Evolutionary conservation across 2,113 vertebrate species (phyloP).

Genomic region (Zonotrichia leucophrys): DNA sequence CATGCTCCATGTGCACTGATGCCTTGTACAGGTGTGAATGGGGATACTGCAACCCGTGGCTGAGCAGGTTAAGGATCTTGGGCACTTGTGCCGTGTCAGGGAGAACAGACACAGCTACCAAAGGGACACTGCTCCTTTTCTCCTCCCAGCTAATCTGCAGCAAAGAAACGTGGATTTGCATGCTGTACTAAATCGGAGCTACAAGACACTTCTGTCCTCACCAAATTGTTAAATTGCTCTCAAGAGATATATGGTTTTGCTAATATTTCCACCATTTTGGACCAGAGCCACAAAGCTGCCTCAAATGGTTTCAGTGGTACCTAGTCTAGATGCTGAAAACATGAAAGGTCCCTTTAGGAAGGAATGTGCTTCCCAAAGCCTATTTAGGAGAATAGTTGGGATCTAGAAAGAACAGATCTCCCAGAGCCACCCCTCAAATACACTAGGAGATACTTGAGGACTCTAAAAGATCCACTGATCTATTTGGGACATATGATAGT

Average conservation of each 20-base stretch:
- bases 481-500: neutral
- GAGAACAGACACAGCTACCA: neutral
- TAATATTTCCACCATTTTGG: neutral
- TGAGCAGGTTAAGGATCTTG: accelerated
- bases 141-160: neutral
- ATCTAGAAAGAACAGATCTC: neutral
- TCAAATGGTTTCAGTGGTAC: neutral
- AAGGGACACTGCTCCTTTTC: neutral
- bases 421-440: neutral
- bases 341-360: neutral
- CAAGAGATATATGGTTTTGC: neutral
- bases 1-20: neutral
- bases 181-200: neutral
- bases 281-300: neutral
- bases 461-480: neutral
- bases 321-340: neutral
- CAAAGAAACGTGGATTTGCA: neutral
- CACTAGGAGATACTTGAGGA: neutral
- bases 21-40: neutral
- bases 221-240: accelerated
- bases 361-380: neutral
- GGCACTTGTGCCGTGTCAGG: neutral
- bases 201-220: neutral
- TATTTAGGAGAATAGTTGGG: neutral
- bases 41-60: accelerated